phyloP scores from a whole-genome alignment of 2,113 vertebrate species.

The Lichenostomus cassidix region DNA sequence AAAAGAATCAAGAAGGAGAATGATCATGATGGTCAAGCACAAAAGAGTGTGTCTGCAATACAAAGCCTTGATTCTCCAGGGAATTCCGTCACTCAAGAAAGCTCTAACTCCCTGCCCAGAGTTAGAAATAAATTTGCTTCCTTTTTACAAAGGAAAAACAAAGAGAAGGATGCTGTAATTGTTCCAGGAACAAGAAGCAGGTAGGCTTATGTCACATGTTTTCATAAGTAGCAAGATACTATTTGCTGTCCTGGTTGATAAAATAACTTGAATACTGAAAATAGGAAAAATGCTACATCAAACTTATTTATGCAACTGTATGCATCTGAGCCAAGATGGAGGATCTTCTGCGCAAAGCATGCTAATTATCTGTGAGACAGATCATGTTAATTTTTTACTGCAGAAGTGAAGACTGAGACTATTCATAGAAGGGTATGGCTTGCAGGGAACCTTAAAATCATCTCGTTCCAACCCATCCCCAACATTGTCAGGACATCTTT shows the following conservation, averaged over 20 bases:
- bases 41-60: background rate
- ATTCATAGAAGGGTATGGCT: background rate
- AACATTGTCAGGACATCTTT: background rate
- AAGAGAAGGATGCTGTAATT: conserved; percentile 67
- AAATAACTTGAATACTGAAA: background rate
- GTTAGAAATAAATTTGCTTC: conserved; percentile 86
- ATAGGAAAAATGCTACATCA: background rate
- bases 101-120: background rate
- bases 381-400: background rate
- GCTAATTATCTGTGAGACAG: background rate
- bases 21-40: background rate
- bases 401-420: background rate
- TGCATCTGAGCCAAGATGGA: background rate
- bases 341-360: background rate
- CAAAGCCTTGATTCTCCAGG: background rate
- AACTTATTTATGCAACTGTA: background rate
- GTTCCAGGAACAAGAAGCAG: conserved; percentile 85
- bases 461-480: rapidly evolving
- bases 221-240: background rate
- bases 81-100: background rate
- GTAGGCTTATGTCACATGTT: conserved; percentile 48
- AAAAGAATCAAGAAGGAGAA: conserved; percentile 80
- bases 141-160: conserved; percentile 83
- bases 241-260: background rate
- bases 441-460: background rate